Conservation (phyloP, 2,113 vertebrate species). For the Notarius quadriscutis region DNA sequence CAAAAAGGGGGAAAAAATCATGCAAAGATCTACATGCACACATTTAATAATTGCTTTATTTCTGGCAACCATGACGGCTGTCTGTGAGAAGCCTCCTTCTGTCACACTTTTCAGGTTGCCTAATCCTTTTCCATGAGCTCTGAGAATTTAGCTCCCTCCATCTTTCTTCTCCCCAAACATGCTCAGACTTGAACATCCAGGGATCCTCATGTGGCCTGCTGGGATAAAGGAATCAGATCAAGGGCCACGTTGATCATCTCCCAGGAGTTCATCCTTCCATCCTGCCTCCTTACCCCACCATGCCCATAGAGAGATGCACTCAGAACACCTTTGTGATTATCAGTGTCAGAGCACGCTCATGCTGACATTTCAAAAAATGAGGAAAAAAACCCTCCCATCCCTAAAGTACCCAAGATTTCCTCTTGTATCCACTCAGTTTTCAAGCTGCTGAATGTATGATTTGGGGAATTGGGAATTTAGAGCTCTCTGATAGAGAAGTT, state of each 20-base stretch:
- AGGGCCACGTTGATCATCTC: slow-evolving; percentile 6
- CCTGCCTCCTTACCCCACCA: slow-evolving; percentile 30
- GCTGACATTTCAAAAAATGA: slow-evolving; percentile 29
- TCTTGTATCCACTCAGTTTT: not conserved
- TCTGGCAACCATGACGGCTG: slow-evolving; percentile 3
- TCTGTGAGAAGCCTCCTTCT: not conserved
- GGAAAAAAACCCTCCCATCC: slow-evolving; percentile 14
- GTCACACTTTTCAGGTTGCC: slow-evolving; percentile 34
- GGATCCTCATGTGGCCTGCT: slow-evolving; percentile 33
- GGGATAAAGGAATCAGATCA: slow-evolving; percentile 26
- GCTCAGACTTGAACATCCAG: slow-evolving; percentile 26
- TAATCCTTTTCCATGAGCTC: slow-evolving; percentile 39
- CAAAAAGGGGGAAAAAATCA: not conserved
- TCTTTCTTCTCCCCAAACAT: not conserved
- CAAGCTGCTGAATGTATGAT: slow-evolving; percentile 4
- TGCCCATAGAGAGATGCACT: slow-evolving; percentile 1
- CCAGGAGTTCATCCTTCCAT: slow-evolving; percentile 29
- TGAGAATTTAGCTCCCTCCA: not conserved
- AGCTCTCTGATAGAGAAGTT: not conserved
- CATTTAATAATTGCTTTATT: slow-evolving; percentile 30
- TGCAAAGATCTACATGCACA: not conserved
- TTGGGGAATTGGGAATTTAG: not conserved
- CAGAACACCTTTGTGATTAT: slow-evolving; percentile 37
- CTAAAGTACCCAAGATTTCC: not conserved
- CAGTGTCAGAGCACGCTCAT: not conserved